Evolutionary conservation across 2,113 vertebrate species (phyloP).

Genomic region (Patagioenas fasciata): DNA sequence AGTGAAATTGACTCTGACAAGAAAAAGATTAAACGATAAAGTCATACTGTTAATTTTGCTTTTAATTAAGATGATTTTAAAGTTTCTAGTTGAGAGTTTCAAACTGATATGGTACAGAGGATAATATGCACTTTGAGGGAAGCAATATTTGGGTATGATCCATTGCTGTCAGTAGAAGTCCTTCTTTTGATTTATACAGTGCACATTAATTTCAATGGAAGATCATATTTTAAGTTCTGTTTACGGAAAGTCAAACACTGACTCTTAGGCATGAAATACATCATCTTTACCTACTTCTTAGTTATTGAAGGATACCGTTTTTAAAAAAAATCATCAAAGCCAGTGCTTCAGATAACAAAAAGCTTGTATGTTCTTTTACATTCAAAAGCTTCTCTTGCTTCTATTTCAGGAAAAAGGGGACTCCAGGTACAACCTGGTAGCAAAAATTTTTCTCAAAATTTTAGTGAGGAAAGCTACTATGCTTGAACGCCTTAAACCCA

Average conservation of each 20-base stretch:
- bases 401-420: neutral
- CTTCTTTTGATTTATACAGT: neutral
- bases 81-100: neutral
- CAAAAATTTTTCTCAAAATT: neutral
- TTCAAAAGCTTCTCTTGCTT: neutral
- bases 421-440: neutral
- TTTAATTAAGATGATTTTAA: neutral
- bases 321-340: neutral
- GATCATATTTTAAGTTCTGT: neutral
- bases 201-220: neutral
- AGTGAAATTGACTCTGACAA: neutral
- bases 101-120: neutral
- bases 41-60: neutral
- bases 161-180: neutral
- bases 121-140: neutral
- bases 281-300: neutral
- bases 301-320: neutral
- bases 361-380: neutral
- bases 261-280: neutral
- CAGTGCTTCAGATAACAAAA: neutral
- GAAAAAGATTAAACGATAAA: neutral
- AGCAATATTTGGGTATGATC: neutral
- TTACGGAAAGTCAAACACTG: neutral
- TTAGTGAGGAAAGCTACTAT: neutral
- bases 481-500: neutral